Conservation (phyloP, 2,888 invertebrate genomes). For the Drepana falcataria region DNA sequence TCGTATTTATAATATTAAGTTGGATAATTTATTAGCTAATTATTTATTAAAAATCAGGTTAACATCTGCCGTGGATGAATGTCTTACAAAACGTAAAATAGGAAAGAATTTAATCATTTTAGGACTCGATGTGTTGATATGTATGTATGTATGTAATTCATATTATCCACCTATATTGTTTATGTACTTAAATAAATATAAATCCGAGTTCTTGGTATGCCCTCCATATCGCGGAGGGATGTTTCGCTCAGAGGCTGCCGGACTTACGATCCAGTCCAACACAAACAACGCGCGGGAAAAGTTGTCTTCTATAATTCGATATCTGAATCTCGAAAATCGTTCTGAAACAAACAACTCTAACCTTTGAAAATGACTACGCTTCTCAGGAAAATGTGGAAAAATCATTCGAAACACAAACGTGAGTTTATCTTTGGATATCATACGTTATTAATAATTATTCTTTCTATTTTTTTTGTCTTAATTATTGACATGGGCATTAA, state of each 20-base stretch:
- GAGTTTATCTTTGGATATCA: conserved; percentile 46
- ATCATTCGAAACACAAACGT: conserved; percentile 84
- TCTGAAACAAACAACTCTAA: conserved; percentile 1
- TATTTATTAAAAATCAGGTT: too few relatives aligned
- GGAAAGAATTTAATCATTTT: too few relatives aligned
- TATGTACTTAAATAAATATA: too few relatives aligned
- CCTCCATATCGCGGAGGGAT: conserved; percentile 41
- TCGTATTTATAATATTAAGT: too few relatives aligned
- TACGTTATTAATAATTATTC: neutral
- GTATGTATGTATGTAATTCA: too few relatives aligned
- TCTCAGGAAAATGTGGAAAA: conserved; percentile 82
- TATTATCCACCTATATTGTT: too few relatives aligned
- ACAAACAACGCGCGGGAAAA: conserved; percentile 48
- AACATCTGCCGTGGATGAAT: too few relatives aligned
- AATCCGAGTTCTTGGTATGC: conserved; percentile 9
- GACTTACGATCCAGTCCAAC: conserved; percentile 37
- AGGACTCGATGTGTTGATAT: too few relatives aligned
- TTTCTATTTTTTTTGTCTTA: neutral
- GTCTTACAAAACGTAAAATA: too few relatives aligned
- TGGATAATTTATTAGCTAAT: too few relatives aligned
- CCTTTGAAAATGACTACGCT: conserved; percentile 74
- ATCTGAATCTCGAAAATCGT: conserved; percentile 1
- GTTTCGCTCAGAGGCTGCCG: conserved; percentile 26
- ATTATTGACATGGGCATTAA: neutral
- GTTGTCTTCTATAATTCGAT: conserved; percentile 20